Conservation (phyloP, 2,797 vertebrate genomes). For the Serranus cabrilla region DNA sequence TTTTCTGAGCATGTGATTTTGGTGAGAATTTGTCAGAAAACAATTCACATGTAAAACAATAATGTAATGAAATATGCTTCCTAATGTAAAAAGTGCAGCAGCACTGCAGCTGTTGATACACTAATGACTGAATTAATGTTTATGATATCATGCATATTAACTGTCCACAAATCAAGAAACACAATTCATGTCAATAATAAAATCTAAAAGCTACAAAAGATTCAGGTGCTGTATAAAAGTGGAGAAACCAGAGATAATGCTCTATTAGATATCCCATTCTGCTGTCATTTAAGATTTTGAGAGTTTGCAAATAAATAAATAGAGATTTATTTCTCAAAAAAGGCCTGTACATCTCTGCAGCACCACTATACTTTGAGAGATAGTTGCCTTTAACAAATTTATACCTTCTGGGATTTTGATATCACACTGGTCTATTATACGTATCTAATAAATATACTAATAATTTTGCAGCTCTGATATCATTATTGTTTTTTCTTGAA, state of each 20-base stretch:
- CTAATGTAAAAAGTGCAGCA: background rate
- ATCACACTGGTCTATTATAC: too few relatives aligned
- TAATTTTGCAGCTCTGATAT: too few relatives aligned
- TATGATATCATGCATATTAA: background rate
- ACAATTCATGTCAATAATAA: background rate
- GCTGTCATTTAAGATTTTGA: too few relatives aligned
- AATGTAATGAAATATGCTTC: background rate
- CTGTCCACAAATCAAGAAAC: background rate
- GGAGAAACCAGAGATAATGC: background rate
- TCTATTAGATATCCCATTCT: too few relatives aligned
- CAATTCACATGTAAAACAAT: background rate
- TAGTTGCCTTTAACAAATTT: too few relatives aligned
- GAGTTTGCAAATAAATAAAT: too few relatives aligned
- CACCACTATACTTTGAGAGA: too few relatives aligned
- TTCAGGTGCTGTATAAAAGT: background rate
- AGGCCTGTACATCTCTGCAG: too few relatives aligned
- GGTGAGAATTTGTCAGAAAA: background rate
- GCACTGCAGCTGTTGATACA: background rate
- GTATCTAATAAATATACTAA: too few relatives aligned
- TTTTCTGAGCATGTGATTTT: constrained; percentile 8
- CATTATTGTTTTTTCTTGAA: too few relatives aligned
- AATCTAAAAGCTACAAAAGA: background rate
- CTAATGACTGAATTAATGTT: background rate
- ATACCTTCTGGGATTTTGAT: too few relatives aligned
- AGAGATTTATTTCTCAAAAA: too few relatives aligned